These are phyloP conservation scores for Oreochromis spilurus DNA, from an alignment of 2,113 vertebrate species.

Conservation along the genomic window DNA sequence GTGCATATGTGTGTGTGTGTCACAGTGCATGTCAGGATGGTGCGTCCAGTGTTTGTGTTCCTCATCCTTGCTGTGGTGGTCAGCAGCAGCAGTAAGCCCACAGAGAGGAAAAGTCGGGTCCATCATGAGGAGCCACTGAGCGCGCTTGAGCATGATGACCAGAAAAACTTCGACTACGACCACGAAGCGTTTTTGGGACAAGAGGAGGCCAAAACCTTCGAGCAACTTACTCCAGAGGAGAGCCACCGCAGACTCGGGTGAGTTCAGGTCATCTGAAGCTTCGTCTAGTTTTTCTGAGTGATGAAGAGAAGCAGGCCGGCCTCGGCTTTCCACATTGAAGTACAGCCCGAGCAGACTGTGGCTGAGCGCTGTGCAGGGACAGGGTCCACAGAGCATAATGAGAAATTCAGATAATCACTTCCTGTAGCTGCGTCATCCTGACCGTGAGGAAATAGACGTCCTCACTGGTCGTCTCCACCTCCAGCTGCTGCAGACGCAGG, in stretches of 20 bases:
- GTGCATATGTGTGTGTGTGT: neutral
- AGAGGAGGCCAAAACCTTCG: constrained; percentile 85
- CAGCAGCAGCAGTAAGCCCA: constrained; percentile 79
- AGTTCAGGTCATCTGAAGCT: constrained; percentile 14
- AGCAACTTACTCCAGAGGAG: constrained; percentile 86
- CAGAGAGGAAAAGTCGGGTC: constrained; percentile 82
- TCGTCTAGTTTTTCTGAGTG: neutral
- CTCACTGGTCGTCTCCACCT: neutral
- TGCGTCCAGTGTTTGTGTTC: constrained; percentile 73
- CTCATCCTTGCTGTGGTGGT: constrained; percentile 74
- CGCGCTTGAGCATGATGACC: constrained; percentile 79
- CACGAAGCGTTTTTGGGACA: constrained; percentile 89
- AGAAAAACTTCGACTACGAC: constrained; percentile 84
- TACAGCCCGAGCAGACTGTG: neutral
- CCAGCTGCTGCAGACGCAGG: neutral
- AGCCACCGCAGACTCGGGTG: constrained; percentile 89
- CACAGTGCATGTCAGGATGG: constrained; percentile 53
- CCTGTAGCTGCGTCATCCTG: neutral
- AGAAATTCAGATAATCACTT: neutral
- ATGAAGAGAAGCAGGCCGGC: neutral
- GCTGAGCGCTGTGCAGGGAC: neutral
- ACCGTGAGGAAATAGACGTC: neutral
- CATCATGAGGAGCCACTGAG: constrained; percentile 83
- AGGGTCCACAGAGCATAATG: neutral
- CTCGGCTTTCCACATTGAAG: neutral